phyloP scores from a whole-genome alignment of 2,797 vertebrate genomes.

The Adelosebastes latens region DNA sequence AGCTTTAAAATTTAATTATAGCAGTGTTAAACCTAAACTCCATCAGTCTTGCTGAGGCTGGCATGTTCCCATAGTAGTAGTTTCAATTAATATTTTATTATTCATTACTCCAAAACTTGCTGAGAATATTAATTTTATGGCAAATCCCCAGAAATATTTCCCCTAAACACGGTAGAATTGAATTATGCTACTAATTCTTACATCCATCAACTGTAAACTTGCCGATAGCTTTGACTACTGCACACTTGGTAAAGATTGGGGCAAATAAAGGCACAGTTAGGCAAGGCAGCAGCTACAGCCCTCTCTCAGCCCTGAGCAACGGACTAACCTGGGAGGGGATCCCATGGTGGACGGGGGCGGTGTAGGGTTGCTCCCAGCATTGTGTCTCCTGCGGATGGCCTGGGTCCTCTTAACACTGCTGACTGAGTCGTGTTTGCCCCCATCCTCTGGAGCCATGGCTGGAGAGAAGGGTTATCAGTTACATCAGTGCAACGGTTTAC shows the following conservation, averaged over 20 bases:
- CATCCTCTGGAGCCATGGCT: conserved; percentile 83
- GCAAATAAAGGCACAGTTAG: neutral
- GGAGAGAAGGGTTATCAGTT: conserved; percentile 46
- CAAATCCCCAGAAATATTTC: neutral
- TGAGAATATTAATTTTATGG: neutral
- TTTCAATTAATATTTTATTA: neutral
- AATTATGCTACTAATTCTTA: neutral
- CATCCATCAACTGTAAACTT: neutral
- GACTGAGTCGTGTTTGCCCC: conserved; percentile 83
- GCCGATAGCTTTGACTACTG: neutral
- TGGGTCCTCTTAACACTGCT: conserved; percentile 90
- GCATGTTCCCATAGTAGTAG: neutral
- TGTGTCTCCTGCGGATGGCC: conserved; percentile 91
- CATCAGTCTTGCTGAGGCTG: neutral
- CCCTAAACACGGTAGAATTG: neutral
- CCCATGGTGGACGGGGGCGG: conserved; percentile 93
- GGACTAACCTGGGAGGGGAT: conserved; percentile 88
- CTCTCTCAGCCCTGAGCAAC: neutral
- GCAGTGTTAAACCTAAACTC: neutral
- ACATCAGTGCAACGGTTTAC: conserved; percentile 21
- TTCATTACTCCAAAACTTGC: neutral
- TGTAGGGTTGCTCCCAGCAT: conserved; percentile 93
- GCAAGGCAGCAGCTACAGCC: neutral
- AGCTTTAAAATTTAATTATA: neutral
- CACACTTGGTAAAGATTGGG: neutral